Base-by-base conservation (phyloP, 2,113 vertebrate genomes). In the Crypturellus undulatus region DNA sequence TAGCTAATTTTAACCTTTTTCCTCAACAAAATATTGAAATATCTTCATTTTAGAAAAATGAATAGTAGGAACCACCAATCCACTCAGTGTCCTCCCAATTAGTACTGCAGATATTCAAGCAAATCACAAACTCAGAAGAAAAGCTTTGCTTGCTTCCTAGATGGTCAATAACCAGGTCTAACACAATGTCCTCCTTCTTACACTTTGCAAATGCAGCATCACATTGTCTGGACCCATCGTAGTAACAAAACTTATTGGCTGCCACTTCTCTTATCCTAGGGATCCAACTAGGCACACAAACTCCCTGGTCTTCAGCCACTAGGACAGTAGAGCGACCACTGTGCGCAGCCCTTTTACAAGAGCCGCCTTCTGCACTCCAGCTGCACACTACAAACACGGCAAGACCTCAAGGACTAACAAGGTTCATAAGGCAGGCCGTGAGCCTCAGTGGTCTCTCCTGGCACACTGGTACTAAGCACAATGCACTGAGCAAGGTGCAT, bases 271-370 rank as follows among this genome's bases (percentile, higher is more conserved):
- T 73, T 4, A 59, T 83, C 49, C 72, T 30, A 63, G 59, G 59
- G 54, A 85, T 26, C 72, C 21, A 82, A 6, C 4, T 4, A 56
- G 21, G 54, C 38, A 58, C 3, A 47, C 25, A 58, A 85, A 28
- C 54, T 77, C 45, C 43, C 8, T 0, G 0, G 78, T n/a, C n/a
- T 40, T 64, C 25, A 77, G 63, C 40, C 1, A 0, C 25, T 79
- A 62, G 5, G 4, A 0, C 13, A 58, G 54, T 16, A 5, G 54
- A 32, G 28, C 6, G 30, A 32, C 30, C 9, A 17, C 30, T 32
- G 54, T 58, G 54, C 26, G 9, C 54, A 58, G 54, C 28, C 54
- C 16, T 58, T 58, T 16, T 16, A 32, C 54, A 5, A 8, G 28
- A 58, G 54, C 30, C 20, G 5, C 17, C 28, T 58, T 28, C 54